Conservation (phyloP, 2,797 vertebrate genomes). For the Halcyon badia region DNA sequence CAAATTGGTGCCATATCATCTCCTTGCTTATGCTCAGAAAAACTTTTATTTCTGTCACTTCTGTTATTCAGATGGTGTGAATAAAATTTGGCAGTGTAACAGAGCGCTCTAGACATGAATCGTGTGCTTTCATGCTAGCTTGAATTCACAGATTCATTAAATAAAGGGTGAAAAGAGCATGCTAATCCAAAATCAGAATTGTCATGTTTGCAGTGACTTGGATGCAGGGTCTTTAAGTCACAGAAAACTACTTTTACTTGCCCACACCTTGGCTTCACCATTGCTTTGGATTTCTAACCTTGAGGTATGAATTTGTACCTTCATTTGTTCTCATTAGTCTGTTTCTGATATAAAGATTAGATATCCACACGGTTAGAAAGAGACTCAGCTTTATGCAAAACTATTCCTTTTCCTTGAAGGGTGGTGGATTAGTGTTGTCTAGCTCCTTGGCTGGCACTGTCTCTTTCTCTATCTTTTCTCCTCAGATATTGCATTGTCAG, state of each 20-base stretch:
- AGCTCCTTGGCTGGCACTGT: neutral
- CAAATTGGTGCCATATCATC: neutral
- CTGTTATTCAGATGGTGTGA: neutral
- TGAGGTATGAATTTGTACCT: neutral
- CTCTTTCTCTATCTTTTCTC: neutral
- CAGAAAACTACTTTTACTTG: neutral
- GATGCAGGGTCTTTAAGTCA: neutral
- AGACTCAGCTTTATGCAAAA: neutral
- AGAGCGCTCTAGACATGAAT: neutral
- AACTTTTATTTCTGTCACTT: constrained; percentile 11
- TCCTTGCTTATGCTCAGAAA: neutral
- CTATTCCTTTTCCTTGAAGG: neutral
- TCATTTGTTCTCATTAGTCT: neutral
- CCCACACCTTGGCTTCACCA: neutral
- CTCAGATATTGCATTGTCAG: neutral
- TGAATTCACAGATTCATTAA: neutral
- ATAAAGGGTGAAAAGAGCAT: neutral
- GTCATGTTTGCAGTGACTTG: neutral
- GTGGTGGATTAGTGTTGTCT: neutral
- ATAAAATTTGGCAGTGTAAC: neutral
- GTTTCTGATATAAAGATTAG: neutral
- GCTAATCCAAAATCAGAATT: neutral
- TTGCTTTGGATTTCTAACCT: neutral
- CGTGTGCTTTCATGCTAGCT: neutral
- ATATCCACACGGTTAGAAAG: neutral